Evolutionary conservation across 2,113 vertebrate species (phyloP).

Genomic region (Meriones unguiculatus): DNA sequence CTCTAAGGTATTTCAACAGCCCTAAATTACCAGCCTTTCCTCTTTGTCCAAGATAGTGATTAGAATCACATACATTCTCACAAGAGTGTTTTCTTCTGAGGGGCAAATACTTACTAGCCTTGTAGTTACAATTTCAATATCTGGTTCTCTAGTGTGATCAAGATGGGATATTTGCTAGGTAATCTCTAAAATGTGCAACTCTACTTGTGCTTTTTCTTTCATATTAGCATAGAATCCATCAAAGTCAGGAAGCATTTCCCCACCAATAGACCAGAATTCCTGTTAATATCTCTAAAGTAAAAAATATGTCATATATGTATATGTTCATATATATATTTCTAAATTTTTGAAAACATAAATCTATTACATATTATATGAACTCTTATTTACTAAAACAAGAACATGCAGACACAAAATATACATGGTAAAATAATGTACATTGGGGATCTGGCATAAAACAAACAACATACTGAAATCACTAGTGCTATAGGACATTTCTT

Average conservation of each 20-base stretch:
- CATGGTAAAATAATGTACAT: background rate
- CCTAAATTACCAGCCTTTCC: background rate
- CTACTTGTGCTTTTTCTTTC: background rate
- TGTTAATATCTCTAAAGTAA: background rate
- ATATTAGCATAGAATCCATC: background rate
- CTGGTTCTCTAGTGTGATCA: too few relatives aligned
- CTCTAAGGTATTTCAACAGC: background rate
- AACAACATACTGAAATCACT: background rate
- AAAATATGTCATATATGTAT: background rate
- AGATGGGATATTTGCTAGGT: background rate
- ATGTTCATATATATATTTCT: background rate
- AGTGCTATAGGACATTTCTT: background rate
- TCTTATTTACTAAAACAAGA: background rate
- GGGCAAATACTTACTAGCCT: background rate
- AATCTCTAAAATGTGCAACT: background rate
- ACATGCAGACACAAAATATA: background rate
- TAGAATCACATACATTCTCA: background rate
- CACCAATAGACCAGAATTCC: background rate
- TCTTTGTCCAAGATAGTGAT: background rate
- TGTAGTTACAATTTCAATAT: too few relatives aligned
- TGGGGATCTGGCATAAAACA: background rate
- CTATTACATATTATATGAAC: background rate
- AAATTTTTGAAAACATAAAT: background rate
- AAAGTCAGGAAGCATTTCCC: background rate
- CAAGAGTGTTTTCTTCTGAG: fast-evolving